Conservation (phyloP, 2,888 invertebrate species). For the Lithophane leautieri region DNA sequence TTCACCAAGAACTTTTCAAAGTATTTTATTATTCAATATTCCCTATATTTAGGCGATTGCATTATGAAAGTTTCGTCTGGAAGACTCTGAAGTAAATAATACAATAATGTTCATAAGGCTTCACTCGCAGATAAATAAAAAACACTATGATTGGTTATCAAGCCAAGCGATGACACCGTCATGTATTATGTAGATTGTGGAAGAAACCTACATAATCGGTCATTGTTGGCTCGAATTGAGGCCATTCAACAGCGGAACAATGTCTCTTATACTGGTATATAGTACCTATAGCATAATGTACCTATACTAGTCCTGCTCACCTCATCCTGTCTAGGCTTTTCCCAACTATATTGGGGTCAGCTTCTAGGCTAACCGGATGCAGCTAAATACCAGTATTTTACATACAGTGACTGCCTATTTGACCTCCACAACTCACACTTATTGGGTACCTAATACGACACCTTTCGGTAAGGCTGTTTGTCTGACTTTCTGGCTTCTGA, state of each 20-base stretch:
- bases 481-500: background rate
- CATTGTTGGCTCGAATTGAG: background rate
- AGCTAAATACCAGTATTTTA: background rate
- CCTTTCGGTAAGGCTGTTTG: background rate
- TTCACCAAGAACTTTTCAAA: slow-evolving; percentile 68
- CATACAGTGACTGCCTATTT: background rate
- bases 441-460: background rate
- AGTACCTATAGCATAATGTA: background rate
- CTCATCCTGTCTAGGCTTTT: background rate
- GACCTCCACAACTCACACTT: background rate
- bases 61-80: background rate
- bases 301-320: background rate
- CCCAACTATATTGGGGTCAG: background rate
- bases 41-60: slow-evolving; percentile 62
- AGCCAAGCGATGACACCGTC: too few species aligned
- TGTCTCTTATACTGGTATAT: background rate
- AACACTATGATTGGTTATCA: background rate
- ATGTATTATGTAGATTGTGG: background rate
- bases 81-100: background rate
- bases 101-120: background rate
- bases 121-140: background rate
- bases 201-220: too few species aligned
- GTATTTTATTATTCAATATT: slow-evolving; percentile 69
- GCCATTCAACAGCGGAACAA: background rate
- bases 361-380: background rate